A percentile compares a stretch with the other conserved stretches of the same genome.
These are phyloP conservation scores for Coregonus ussuriensis DNA, from an alignment of 2,797 vertebrate genomes.

Conservation along the genomic window DNA sequence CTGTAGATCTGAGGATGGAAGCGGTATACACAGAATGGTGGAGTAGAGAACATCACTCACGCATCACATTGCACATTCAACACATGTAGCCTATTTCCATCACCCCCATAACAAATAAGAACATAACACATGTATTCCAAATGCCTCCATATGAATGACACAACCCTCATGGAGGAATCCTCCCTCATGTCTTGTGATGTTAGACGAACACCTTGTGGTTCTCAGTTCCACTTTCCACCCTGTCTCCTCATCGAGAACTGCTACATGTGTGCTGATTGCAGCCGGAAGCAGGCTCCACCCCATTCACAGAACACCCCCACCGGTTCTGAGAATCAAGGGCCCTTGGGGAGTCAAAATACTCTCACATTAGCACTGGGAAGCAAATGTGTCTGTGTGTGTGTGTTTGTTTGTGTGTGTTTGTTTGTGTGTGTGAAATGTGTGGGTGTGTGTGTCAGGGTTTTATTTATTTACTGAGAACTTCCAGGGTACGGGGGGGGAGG, in stretches of 20 bases:
- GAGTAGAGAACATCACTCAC: background rate
- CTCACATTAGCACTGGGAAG: background rate
- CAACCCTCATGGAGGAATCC: background rate
- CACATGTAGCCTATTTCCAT: background rate
- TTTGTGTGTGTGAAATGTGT: too few species aligned
- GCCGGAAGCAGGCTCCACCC: background rate
- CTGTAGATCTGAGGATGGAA: background rate
- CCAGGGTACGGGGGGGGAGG: too few species aligned
- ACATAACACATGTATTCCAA: background rate
- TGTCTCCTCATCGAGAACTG: background rate
- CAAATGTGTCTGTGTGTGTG: background rate
- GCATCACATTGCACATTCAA: background rate
- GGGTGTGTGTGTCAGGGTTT: too few species aligned
- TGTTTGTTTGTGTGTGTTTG: too few species aligned
- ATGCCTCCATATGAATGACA: background rate
- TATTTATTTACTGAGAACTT: too few species aligned
- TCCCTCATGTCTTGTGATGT: background rate
- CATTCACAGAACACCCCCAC: background rate
- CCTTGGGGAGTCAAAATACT: background rate
- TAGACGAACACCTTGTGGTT: background rate
- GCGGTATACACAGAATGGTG: too few species aligned
- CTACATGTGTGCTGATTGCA: background rate
- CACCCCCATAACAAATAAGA: background rate
- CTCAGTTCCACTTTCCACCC: background rate
- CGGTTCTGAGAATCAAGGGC: constrained; percentile 24